phyloP scores from a whole-genome alignment of 2,888 invertebrate species.

The Nomada flava region DNA sequence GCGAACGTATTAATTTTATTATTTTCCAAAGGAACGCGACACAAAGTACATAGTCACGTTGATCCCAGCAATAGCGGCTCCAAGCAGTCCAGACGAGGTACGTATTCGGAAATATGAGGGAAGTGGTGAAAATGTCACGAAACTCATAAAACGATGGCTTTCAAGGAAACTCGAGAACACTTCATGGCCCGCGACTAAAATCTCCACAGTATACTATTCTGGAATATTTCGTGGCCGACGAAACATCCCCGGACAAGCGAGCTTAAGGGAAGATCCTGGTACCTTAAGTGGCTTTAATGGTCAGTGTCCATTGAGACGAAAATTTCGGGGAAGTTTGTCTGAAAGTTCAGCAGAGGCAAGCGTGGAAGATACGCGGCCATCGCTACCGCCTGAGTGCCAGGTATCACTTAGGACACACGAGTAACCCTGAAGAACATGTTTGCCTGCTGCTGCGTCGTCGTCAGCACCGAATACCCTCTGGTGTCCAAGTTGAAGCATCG shows the following conservation, averaged over 20 bases:
- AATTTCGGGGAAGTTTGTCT: constrained; percentile 60
- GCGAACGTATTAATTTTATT: neutral
- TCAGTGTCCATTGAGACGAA: constrained; percentile 63
- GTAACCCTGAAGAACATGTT: constrained; percentile 54
- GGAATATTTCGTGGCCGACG: constrained; percentile 52
- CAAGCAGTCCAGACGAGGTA: neutral
- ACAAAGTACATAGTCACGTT: neutral
- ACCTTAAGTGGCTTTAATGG: constrained; percentile 63
- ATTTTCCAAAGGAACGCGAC: neutral
- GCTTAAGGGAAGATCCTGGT: constrained; percentile 55
- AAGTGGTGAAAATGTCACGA: constrained; percentile 22
- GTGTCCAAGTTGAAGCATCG: constrained; percentile 27
- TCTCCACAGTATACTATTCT: constrained; percentile 14
- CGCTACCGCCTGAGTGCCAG: constrained; percentile 48
- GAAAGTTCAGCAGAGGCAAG: constrained; percentile 49
- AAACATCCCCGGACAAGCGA: constrained; percentile 24
- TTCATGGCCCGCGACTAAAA: constrained; percentile 1
- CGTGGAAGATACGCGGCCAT: constrained; percentile 45
- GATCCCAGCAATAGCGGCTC: constrained; percentile 1
- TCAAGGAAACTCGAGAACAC: constrained; percentile 26
- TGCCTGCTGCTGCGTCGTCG: constrained; percentile 6
- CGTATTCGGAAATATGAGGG: constrained; percentile 15
- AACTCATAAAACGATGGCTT: constrained; percentile 22
- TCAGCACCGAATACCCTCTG: constrained; percentile 7
- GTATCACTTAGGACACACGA: constrained; percentile 54